Conservation (phyloP, 2,888 invertebrate genomes). For the Leptothorax acervorum region DNA sequence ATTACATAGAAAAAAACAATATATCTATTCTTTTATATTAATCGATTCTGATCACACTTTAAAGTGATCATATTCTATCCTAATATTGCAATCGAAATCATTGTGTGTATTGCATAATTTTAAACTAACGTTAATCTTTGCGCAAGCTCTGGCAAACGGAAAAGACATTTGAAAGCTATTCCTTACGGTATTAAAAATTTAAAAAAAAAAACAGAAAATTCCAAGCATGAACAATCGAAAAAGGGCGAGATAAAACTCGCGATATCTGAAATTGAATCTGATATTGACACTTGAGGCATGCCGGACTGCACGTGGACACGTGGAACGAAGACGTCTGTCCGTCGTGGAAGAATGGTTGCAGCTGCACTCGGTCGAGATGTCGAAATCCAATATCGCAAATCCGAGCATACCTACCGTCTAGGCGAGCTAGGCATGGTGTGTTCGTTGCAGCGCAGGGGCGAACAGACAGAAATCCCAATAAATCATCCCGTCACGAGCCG, state of each 20-base stretch:
- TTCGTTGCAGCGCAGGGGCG: slow-evolving; percentile 84
- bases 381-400: slow-evolving; percentile 73
- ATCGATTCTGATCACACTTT: background rate
- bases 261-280: slow-evolving; percentile 35
- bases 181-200: background rate
- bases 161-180: background rate
- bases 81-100: background rate
- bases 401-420: slow-evolving; percentile 70
- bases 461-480: slow-evolving; percentile 87
- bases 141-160: background rate
- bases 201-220: background rate
- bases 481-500: slow-evolving; percentile 88
- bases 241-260: background rate
- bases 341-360: slow-evolving; percentile 49
- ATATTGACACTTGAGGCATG: slow-evolving; percentile 40
- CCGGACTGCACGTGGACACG: slow-evolving; percentile 41
- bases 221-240: background rate
- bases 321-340: slow-evolving; percentile 65
- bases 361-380: slow-evolving; percentile 67
- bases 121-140: background rate
- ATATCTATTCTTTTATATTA: background rate
- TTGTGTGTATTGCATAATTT: background rate
- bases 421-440: slow-evolving; percentile 78
- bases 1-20: background rate
- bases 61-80: background rate